These are phyloP conservation scores for Chiloscyllium plagiosum DNA, from an alignment of 2,113 vertebrate genomes.

Conservation along the genomic window DNA sequence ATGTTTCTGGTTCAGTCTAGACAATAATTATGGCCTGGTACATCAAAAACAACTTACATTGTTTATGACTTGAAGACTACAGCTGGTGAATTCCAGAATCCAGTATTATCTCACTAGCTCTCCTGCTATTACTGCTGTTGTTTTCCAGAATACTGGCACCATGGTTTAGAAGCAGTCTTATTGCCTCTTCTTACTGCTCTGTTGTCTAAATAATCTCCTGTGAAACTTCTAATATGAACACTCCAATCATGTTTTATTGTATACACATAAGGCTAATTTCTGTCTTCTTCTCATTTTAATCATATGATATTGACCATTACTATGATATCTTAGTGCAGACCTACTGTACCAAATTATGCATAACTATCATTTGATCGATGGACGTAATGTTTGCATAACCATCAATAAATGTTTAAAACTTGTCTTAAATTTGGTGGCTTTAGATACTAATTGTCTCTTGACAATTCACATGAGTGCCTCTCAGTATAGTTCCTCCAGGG, in stretches of 20 bases:
- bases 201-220: background rate
- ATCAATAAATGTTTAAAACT: background rate
- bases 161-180: background rate
- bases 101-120: background rate
- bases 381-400: background rate
- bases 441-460: background rate
- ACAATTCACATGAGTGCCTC: background rate
- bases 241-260: background rate
- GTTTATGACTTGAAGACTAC: conserved; percentile 17
- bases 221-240: background rate
- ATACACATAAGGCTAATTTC: background rate
- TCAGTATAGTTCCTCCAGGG: background rate
- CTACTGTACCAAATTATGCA: background rate
- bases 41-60: conserved; percentile 8
- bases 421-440: background rate
- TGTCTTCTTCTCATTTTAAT: background rate
- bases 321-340: background rate
- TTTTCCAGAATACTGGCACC: background rate
- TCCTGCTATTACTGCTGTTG: conserved; percentile 7
- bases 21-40: background rate
- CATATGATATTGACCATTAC: background rate
- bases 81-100: background rate
- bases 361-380: background rate
- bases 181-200: background rate
- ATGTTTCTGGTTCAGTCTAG: conserved; percentile 29